Percentiles rank a stretch among this genome's conserved stretches.
Conservation (phyloP, 2,113 vertebrate species). For the Saccopteryx bilineata region DNA sequence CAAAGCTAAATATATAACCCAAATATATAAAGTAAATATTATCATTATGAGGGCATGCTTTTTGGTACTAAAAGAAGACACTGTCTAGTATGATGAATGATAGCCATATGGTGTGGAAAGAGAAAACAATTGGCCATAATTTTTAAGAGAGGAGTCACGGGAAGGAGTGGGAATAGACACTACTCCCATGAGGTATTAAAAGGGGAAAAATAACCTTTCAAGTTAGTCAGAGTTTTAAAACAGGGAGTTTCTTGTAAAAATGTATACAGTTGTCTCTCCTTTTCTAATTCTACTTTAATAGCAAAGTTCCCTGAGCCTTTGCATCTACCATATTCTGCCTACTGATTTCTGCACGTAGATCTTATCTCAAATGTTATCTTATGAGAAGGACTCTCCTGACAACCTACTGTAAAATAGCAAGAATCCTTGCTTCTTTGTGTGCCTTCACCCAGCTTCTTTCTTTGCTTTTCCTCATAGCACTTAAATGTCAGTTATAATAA, state of each 20-base stretch:
- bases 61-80: constrained; percentile 39
- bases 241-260: background rate
- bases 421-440: background rate
- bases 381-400: background rate
- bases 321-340: background rate
- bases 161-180: background rate
- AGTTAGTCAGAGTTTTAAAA: background rate
- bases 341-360: background rate
- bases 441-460: background rate
- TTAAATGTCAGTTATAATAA: background rate
- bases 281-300: background rate
- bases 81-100: background rate
- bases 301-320: background rate
- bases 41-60: background rate
- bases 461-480: background rate
- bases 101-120: background rate
- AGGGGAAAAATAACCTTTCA: background rate
- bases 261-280: background rate
- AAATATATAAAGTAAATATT: constrained; percentile 50
- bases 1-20: constrained; percentile 42
- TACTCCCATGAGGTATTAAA: background rate
- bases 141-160: constrained; percentile 12
- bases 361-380: background rate
- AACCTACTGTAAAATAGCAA: background rate
- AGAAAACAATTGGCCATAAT: background rate